Evolutionary conservation across 1,140 invertebrate species (phyloP).

Genomic region (Trichonephila clavipes): DNA sequence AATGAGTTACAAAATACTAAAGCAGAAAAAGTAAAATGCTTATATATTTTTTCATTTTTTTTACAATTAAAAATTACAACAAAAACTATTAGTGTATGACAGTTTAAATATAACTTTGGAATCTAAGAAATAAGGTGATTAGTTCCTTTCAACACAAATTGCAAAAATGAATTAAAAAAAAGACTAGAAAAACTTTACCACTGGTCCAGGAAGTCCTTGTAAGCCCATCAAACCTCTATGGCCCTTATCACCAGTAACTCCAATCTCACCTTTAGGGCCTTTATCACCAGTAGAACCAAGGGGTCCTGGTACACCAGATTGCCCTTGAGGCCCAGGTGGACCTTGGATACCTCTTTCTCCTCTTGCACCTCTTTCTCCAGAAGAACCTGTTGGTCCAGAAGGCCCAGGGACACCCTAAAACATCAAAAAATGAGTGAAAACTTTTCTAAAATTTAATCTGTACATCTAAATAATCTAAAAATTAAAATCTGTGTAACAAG

Average conservation of each 20-base stretch:
- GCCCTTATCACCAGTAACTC: constrained; percentile 87
- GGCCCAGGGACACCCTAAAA: constrained; percentile 84
- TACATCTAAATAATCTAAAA: no score
- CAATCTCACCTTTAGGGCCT: constrained; percentile 83
- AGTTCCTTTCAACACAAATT: no score
- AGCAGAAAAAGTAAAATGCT: no score
- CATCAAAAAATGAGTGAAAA: constrained; percentile 17
- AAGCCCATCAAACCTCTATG: constrained; percentile 91
- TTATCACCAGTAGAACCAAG: constrained; percentile 83
- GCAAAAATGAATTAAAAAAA: background rate
- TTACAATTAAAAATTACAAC: no score
- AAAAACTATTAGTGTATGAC: no score
- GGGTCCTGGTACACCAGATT: constrained; percentile 84
- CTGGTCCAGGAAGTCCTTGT: constrained; percentile 87
- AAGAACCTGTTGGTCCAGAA: constrained; percentile 87
- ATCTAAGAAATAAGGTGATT: no score
- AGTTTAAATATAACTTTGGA: no score
- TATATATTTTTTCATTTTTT: no score
- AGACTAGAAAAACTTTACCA: constrained; percentile 79
- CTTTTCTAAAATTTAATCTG: background rate
- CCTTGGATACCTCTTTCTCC: constrained; percentile 88
- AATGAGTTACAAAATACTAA: no score
- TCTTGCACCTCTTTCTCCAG: constrained; percentile 86
- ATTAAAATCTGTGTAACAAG: no score
- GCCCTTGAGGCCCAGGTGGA: constrained; percentile 81